phyloP scores from a whole-genome alignment of 2,888 invertebrate species.

The Leucoma salicis region DNA sequence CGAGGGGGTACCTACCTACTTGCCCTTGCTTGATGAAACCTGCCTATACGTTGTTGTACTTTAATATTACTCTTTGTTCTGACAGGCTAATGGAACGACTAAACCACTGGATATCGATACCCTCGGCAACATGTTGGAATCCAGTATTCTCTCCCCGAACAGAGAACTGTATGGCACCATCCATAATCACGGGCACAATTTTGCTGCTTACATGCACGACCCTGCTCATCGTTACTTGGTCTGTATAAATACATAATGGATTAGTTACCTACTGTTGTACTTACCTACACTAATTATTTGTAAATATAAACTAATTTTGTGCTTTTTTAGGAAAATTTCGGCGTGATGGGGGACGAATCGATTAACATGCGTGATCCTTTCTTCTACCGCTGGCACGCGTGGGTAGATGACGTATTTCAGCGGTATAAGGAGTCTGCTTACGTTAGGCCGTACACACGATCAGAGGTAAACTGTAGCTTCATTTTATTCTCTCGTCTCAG shows the following conservation, averaged over 20 bases:
- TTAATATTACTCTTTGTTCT: constrained; percentile 2
- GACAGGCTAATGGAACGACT: constrained; percentile 81
- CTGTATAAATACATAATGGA: too few relatives aligned
- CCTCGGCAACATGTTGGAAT: constrained; percentile 90
- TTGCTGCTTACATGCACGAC: constrained; percentile 90
- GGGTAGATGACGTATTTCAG: constrained; percentile 89
- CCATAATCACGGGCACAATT: constrained; percentile 92
- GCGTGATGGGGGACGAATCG: constrained; percentile 91
- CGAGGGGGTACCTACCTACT: too few relatives aligned
- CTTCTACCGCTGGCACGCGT: constrained; percentile 93
- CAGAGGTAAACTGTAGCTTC: constrained; percentile 49
- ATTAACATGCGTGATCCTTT: constrained; percentile 94
- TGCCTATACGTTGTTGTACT: too few relatives aligned
- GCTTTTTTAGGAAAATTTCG: constrained; percentile 85
- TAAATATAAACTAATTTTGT: background rate
- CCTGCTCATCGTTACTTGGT: constrained; percentile 89
- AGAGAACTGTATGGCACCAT: constrained; percentile 88
- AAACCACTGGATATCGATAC: constrained; percentile 86
- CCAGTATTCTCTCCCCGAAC: constrained; percentile 87
- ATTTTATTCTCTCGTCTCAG: too few relatives aligned
- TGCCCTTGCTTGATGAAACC: too few relatives aligned
- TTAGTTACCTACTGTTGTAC: background rate
- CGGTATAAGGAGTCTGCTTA: constrained; percentile 83
- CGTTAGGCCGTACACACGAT: constrained; percentile 63
- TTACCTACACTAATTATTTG: background rate